Base-by-base conservation (phyloP, 2,797 vertebrate genomes). In the Tadarida brasiliensis region DNA sequence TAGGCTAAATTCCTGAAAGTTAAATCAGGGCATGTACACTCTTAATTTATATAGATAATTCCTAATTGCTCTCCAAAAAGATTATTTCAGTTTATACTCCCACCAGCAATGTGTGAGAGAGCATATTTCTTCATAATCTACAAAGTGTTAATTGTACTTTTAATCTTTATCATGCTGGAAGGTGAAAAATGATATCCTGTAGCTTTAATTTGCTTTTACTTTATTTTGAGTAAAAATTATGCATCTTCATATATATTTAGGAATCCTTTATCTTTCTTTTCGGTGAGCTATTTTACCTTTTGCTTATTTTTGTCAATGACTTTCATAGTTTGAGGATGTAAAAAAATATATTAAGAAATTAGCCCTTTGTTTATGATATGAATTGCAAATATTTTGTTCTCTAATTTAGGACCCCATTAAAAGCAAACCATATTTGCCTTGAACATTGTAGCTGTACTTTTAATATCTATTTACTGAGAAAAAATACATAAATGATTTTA, bases 31-130 rank as follows among this genome's bases (percentile, higher is more conserved):
- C 19, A 74, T 80, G 49, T 51, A 7, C 0, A 44, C 47, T 96
- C 92, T 22, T 80, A 47, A 63, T 94, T 91, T 77, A 74, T 61
- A 71, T 67, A 76, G 83, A 49, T 78, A 84, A 91, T 90, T 93
- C 22, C 17, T 63, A 76, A 67, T 73, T 85, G 11, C 30, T 70
- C 24, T 76, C 30, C 39, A 68, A 70, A 92, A 81, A 65, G n/a
- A 15, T 76, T 35, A 3, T 59, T 33, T 67, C 35, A 76, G 15
- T 81, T 90, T 87, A 83, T 51, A 74, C 6, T 87, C 5, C 9
- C 9, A n/a, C 22, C 33, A 94, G 47, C 26, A 74, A 14, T 47
- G 54, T 90, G 15, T 81, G 35, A 73, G 35, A 57, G 22, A 85
- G 39, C 54, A 65, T 88, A 26, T 70, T 91, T 87, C 35, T 80